Base-by-base conservation (phyloP, 2,888 invertebrate species). In the Tetragnatha montana region DNA sequence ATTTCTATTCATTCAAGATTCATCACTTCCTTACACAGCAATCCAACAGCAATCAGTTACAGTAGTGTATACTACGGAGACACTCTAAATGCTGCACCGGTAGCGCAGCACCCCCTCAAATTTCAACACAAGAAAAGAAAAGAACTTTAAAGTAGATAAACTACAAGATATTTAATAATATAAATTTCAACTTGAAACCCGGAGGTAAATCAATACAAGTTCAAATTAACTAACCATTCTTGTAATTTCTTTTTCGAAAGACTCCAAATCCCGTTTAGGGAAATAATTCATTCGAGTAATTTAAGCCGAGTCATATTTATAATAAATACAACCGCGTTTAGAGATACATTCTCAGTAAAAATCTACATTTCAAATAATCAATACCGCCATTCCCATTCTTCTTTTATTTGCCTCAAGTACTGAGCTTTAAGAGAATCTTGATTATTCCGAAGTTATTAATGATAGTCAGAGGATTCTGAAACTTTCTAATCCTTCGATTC, bases 381-480 rank as follows among this genome's bases (percentile, higher is more conserved):
- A 84, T 84, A 60, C 69, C 21, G 17, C 35, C 12, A 19, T 35
- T 75, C 47, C 68, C 75, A 74, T 84, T 84, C 49, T 84, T 75
- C 76, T 84, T 84, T 10, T 74, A 84, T 68, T 84, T 76, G 76
- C 84, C 75, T 47, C 19, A 21, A 76, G 84, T 49, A 84, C 68
- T 76, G 76, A 75, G 69, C 68, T 68, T 75, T 83, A 49, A 68
- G 70, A 69, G 70, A 70, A 70, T 47, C 21, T 49, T 22, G 83
- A 75, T 84, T 76, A 60, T 81, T 69, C 76, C 21, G 47, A 35
- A 84, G 84, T 84, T 84, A 84, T 84, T 84, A 84, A 84, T 84
- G 75, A 75, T 76, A 76, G 75, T 68, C 49, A 75, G 68, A 84
- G 84, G 76, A 60, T 84, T 76, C 69, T 49, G 69, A 69, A 76